Percentiles rank a stretch among this genome's conserved stretches.
Conservation (phyloP, 2,888 invertebrate species). For the Cybosia mesomella region DNA sequence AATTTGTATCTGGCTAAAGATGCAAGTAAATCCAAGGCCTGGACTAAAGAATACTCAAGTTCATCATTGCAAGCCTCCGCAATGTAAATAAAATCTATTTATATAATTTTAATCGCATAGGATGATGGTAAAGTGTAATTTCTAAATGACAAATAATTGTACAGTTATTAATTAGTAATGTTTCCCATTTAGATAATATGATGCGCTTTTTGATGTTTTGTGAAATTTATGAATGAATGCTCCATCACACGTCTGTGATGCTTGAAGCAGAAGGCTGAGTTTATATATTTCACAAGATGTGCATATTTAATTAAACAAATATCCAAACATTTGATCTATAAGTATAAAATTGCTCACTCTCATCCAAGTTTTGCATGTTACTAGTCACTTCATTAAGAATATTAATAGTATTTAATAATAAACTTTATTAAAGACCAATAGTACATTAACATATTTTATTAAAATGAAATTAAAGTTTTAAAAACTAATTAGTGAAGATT, state of each 20-base stretch:
- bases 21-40: slow-evolving; percentile 11
- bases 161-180: slow-evolving; percentile 65
- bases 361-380: slow-evolving; percentile 73
- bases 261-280: slow-evolving; percentile 6
- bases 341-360: slow-evolving; percentile 76
- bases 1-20: neutral
- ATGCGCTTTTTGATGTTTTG: slow-evolving; percentile 51
- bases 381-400: slow-evolving; percentile 70
- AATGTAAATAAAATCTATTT: slow-evolving; percentile 36
- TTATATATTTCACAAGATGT: slow-evolving; percentile 35
- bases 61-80: slow-evolving; percentile 39
- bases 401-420: slow-evolving; percentile 60
- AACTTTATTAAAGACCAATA: slow-evolving; percentile 84
- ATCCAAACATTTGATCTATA: slow-evolving; percentile 48
- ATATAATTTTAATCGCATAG: slow-evolving; percentile 43
- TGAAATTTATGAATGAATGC: slow-evolving; percentile 29
- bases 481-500: slow-evolving; percentile 64
- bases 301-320: slow-evolving; percentile 23
- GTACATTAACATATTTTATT: slow-evolving; percentile 78
- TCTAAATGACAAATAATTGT: slow-evolving; percentile 82
- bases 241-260: slow-evolving; percentile 13
- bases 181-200: slow-evolving; percentile 54
- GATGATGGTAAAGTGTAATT: slow-evolving; percentile 78
- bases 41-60: neutral
- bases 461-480: slow-evolving; percentile 67